Percentiles rank a stretch among this genome's conserved stretches.
Evolutionary conservation across 2,797 vertebrate species (phyloP).

Genomic region (Enoplosus armatus): DNA sequence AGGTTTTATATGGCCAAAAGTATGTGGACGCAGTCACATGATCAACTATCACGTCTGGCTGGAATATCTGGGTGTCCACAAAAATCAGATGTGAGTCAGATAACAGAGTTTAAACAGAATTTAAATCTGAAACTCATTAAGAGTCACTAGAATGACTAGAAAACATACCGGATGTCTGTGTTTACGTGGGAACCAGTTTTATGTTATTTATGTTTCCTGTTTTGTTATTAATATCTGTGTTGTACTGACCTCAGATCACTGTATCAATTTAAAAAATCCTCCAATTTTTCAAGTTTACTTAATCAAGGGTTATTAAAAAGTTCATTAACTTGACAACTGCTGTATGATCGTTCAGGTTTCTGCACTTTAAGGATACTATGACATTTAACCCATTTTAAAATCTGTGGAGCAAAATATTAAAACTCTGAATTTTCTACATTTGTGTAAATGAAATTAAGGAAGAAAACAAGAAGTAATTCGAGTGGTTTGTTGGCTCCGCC

Average conservation of each 20-base stretch:
- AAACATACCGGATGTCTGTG: background rate
- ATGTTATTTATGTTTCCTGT: background rate
- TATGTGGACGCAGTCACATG: background rate
- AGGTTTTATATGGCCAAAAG: background rate
- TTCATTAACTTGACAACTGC: background rate
- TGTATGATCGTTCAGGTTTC: no score
- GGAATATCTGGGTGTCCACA: background rate
- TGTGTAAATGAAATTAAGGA: background rate
- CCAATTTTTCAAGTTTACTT: background rate
- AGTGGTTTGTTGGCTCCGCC: background rate
- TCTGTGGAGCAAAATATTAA: background rate
- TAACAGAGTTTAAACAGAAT: background rate
- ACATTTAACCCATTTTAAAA: background rate
- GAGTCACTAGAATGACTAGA: no score
- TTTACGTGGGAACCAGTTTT: background rate
- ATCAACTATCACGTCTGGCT: no score
- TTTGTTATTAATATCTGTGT: background rate
- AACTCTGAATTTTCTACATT: background rate
- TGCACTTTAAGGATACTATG: background rate
- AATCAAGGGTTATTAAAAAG: background rate
- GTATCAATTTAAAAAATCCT: background rate
- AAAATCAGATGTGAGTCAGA: no score
- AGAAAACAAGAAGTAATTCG: background rate
- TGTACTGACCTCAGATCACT: background rate
- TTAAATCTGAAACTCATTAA: background rate